Percentiles rank a stretch among this genome's conserved stretches.
Conservation (phyloP, 1,140 invertebrate genomes). For the Cydia splendana region DNA sequence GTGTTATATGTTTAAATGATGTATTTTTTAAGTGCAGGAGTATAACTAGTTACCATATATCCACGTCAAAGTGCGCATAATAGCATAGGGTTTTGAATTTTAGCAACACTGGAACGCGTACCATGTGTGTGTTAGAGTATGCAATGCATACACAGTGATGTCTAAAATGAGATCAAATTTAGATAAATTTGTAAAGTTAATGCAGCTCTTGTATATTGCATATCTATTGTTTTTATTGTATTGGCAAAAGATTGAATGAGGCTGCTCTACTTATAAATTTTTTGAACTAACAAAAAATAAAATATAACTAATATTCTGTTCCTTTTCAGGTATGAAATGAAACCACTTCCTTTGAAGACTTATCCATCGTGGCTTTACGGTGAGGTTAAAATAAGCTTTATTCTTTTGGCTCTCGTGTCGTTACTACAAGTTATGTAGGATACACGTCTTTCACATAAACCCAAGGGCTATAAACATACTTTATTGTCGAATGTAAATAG, state of each 20-base stretch:
- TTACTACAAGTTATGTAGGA: not conserved
- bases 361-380: not conserved
- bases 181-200: no score
- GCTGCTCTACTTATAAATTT: no score
- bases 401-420: not conserved
- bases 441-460: not conserved
- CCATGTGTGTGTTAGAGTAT: no score
- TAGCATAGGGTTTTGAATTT: not conserved
- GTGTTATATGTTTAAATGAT: not conserved
- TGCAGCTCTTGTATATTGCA: no score
- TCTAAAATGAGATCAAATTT: no score
- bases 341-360: not conserved
- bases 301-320: not conserved
- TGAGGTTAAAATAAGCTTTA: not conserved
- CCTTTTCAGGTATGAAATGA: not conserved
- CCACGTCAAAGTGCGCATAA: not conserved
- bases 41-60: not conserved
- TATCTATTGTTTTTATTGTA: no score
- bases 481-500: slow-evolving; percentile 5
- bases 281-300: no score
- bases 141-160: no score
- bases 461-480: not conserved
- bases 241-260: no score
- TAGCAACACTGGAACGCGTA: no score
- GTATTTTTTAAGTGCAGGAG: no score